These are phyloP conservation scores for Sitophilus oryzae DNA, from an alignment of 1,140 invertebrate species.

Conservation along the genomic window DNA sequence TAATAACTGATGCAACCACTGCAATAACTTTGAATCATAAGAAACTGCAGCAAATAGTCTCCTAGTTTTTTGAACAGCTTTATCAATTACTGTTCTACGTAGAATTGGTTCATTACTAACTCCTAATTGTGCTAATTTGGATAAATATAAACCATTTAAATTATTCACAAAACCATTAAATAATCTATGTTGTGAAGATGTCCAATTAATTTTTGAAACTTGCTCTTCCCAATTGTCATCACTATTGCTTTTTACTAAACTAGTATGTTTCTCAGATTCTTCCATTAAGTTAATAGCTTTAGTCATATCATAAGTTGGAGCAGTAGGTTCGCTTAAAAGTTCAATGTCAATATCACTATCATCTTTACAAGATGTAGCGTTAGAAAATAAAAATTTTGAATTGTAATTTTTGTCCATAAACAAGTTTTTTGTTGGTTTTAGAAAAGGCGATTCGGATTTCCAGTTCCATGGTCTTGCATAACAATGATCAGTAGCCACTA, in stretches of 20 bases:
- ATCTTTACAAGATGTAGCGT: constrained; percentile 10
- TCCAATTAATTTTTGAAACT: constrained; percentile 61
- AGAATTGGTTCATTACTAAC: constrained; percentile 60
- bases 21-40: constrained; percentile 65
- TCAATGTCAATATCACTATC: constrained; percentile 51
- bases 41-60: constrained; percentile 58
- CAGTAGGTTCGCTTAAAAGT: constrained; percentile 22
- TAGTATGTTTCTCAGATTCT: constrained; percentile 62
- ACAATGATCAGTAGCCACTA: constrained; percentile 56
- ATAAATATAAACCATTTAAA: constrained; percentile 64
- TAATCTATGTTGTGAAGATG: constrained; percentile 55
- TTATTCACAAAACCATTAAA: constrained; percentile 63
- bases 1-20: constrained; percentile 74
- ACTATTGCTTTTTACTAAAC: constrained; percentile 54
- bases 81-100: constrained; percentile 63
- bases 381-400: constrained; percentile 24
- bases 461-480: constrained; percentile 67
- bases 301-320: constrained; percentile 56
- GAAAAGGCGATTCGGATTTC: constrained; percentile 59
- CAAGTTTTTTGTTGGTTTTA: constrained; percentile 55
- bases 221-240: constrained; percentile 67
- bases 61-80: constrained; percentile 61
- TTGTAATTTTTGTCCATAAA: constrained; percentile 43
- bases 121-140: constrained; percentile 55
- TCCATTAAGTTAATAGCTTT: constrained; percentile 62